Conservation (phyloP, 1,140 invertebrate genomes). For the Ctenoplectra terminalis region DNA sequence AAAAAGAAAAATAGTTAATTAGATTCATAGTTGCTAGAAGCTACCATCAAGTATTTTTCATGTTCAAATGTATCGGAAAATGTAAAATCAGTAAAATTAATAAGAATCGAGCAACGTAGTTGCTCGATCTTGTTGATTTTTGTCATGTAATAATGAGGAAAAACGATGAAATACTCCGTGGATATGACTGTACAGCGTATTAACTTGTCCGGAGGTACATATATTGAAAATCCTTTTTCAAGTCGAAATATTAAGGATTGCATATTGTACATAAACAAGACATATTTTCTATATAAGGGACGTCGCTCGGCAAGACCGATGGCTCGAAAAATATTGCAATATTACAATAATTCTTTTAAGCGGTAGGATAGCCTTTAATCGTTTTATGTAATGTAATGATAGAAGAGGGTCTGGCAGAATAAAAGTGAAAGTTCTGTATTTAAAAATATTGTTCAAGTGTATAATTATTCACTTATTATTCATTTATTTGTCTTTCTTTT, state of each 20-base stretch:
- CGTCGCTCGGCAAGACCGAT: conserved; percentile 80
- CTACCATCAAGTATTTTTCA: conserved; percentile 26
- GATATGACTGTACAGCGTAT: conserved; percentile 82
- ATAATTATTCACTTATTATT: conserved; percentile 45
- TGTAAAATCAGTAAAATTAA: not conserved
- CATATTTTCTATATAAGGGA: conserved; percentile 84
- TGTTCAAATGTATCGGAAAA: not conserved
- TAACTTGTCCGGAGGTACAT: conserved; percentile 79
- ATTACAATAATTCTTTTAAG: conserved; percentile 84
- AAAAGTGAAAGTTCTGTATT: conserved; percentile 83
- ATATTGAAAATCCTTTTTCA: conserved; percentile 80
- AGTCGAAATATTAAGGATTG: conserved; percentile 80
- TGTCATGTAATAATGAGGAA: conserved; percentile 59
- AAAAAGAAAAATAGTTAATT: conserved; percentile 37
- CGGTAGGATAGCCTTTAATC: conserved; percentile 83
- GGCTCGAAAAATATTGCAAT: conserved; percentile 83
- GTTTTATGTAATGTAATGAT: conserved; percentile 84
- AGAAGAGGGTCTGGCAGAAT: conserved; percentile 83
- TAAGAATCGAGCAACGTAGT: conserved; percentile 20
- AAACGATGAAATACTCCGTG: conserved; percentile 75
- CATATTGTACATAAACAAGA: conserved; percentile 84
- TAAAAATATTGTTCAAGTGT: conserved; percentile 63
- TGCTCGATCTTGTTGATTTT: conserved; percentile 60
- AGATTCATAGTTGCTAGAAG: conserved; percentile 3
- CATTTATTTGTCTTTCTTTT: not conserved